Percentiles rank a stretch among this genome's conserved stretches.
Conservation (phyloP, 2,113 vertebrate genomes). For the Lipotes vexillifer region DNA sequence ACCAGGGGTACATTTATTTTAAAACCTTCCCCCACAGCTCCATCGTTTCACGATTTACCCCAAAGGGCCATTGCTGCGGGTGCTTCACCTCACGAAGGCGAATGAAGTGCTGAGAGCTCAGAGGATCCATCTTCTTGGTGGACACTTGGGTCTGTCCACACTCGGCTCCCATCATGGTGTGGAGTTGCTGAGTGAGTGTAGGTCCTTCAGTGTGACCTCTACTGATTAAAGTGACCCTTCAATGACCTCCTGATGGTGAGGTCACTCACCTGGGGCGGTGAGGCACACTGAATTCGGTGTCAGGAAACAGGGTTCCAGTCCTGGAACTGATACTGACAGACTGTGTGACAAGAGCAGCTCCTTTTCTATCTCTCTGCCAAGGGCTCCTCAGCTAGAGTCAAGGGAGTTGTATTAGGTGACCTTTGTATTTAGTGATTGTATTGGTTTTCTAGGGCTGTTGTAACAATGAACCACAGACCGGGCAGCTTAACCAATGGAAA, state of each 20-base stretch:
- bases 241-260: background rate
- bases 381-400: background rate
- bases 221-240: background rate
- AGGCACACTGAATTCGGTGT: background rate
- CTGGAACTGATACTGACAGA: background rate
- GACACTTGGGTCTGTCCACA: background rate
- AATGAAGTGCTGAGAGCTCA: background rate
- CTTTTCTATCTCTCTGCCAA: background rate
- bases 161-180: too few species aligned
- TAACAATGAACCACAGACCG: background rate
- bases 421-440: background rate
- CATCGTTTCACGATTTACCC: background rate
- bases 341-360: background rate
- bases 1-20: background rate
- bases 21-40: background rate
- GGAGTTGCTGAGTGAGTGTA: background rate
- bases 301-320: background rate
- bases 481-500: background rate
- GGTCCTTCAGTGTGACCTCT: background rate
- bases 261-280: background rate
- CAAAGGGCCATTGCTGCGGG: background rate
- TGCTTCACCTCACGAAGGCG: background rate
- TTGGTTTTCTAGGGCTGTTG: background rate
- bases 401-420: background rate
- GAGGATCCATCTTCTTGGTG: too few species aligned